These are phyloP conservation scores for Spea multiplicata DNA, from an alignment of 2,113 vertebrate genomes.

Conservation along the genomic window DNA sequence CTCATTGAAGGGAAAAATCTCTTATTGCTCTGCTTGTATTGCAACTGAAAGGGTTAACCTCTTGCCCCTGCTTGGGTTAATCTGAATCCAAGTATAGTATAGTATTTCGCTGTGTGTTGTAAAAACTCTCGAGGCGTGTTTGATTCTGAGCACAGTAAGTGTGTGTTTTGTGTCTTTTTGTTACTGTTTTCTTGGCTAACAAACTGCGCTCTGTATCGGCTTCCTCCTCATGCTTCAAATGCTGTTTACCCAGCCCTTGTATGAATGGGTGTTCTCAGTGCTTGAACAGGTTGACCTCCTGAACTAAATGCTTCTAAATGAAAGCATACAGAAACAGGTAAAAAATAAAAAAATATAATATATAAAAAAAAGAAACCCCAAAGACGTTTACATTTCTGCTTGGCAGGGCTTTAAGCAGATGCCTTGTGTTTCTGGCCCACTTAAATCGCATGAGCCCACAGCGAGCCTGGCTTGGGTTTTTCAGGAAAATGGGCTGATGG, in stretches of 20 bases:
- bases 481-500: conserved; percentile 37
- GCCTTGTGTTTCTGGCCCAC: conserved; percentile 39
- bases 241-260: conserved; percentile 27
- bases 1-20: no score
- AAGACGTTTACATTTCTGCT: conserved; percentile 41
- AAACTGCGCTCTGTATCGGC: conserved; percentile 35
- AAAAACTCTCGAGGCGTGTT: background rate
- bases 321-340: conserved; percentile 45
- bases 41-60: background rate
- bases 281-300: conserved; percentile 37
- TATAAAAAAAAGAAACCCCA: background rate
- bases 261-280: conserved; percentile 46
- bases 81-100: background rate
- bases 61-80: background rate
- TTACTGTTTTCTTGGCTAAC: conserved; percentile 37
- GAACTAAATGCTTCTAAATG: conserved; percentile 44
- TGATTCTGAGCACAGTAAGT: conserved; percentile 27
- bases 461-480: conserved; percentile 15
- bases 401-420: conserved; percentile 38
- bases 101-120: conserved; percentile 16
- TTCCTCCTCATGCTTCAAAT: conserved; percentile 44
- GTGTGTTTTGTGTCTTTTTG: conserved; percentile 33
- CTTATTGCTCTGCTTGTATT: background rate
- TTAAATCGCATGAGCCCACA: conserved; percentile 38
- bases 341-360: conserved; percentile 20